Base-by-base conservation (phyloP, 2,113 vertebrate genomes). In the Micronycteris hirsuta region DNA sequence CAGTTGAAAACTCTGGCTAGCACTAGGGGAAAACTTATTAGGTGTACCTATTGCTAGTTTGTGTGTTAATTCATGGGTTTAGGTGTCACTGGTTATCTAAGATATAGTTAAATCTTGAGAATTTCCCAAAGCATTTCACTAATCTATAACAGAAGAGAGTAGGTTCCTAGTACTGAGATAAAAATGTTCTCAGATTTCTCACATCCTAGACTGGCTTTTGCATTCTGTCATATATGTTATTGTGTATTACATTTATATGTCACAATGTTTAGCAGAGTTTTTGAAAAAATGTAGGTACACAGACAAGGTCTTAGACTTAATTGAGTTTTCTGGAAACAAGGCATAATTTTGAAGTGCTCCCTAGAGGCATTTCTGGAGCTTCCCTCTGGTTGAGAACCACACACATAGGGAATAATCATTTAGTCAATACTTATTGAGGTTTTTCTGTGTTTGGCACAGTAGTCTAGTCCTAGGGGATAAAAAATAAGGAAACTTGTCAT, bases 401-500 rank as follows among this genome's bases (percentile, higher is more conserved):
- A 56, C 19, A 86, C 82, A 41, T 9, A 28, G 22, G 4, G 28
- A 15, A 2, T 90, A 80, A 24, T 96, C 7, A 49, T 94, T 89
- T 86, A 61, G 86, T 93, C 41, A 73, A 0, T 90, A 92, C 49
- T 93, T 85, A 83, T 24, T 96, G 67, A 88, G 36, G 24, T 87
- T 33, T 56, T 85, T 58, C 52, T 70, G 31, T 81, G 24, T 89
- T 88, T 52, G 16, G 22, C 45, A 61, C 13, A 36, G 17, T 82
- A 56, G 22, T 68, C 3, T 89, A 89, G 70, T 95, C 67, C 6
- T 13, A 56, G n/a, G 41, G 73, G 36, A 77, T 90, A 61, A 71
- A 74, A 96, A 86, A 80, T 70, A 28, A 73, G 82, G 43, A 93
- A 80, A n/a, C 5, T 20, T 78, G 17, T 92, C 20, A 33, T 63